Evolutionary conservation across 2,113 vertebrate species (phyloP).

Genomic region (Pseudorhombus dupliciocellatus): DNA sequence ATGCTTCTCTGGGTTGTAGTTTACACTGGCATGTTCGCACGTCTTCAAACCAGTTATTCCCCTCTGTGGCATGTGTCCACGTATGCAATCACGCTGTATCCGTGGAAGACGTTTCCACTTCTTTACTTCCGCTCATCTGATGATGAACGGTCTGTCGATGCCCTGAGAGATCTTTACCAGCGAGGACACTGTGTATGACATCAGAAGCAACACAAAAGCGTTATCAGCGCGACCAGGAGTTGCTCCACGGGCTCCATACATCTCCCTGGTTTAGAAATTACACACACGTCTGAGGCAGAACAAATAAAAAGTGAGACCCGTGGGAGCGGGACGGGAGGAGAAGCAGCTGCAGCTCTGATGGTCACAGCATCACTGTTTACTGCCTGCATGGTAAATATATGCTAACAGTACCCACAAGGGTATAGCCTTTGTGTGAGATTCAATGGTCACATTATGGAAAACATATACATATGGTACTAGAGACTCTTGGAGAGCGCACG

Average conservation of each 20-base stretch:
- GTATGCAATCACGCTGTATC: conserved; percentile 24
- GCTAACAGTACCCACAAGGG: not conserved
- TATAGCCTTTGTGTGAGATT: not conserved
- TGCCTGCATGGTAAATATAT: not conserved
- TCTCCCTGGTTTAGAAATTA: conserved; percentile 67
- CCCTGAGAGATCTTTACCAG: conserved; percentile 59
- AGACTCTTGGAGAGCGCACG: not conserved
- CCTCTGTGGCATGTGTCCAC: conserved; percentile 17
- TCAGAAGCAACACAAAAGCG: conserved; percentile 56
- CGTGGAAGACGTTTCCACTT: not conserved
- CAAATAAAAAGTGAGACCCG: conserved; percentile 47
- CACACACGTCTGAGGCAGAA: conserved; percentile 45
- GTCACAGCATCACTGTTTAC: conserved; percentile 22
- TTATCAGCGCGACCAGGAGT: conserved; percentile 56
- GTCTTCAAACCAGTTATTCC: conserved; percentile 36
- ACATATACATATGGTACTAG: not conserved
- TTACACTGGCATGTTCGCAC: conserved; percentile 27
- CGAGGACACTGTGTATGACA: conserved; percentile 57
- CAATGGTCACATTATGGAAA: not conserved
- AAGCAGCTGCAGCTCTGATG: conserved; percentile 45
- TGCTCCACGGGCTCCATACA: conserved; percentile 49
- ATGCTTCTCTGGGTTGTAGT: conserved; percentile 1
- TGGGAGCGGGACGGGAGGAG: conserved; percentile 24
- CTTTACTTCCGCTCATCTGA: conserved; percentile 15
- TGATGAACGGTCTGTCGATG: conserved; percentile 55